phyloP scores from a whole-genome alignment of 1,140 invertebrate genomes.

The Drosophila mayri region DNA sequence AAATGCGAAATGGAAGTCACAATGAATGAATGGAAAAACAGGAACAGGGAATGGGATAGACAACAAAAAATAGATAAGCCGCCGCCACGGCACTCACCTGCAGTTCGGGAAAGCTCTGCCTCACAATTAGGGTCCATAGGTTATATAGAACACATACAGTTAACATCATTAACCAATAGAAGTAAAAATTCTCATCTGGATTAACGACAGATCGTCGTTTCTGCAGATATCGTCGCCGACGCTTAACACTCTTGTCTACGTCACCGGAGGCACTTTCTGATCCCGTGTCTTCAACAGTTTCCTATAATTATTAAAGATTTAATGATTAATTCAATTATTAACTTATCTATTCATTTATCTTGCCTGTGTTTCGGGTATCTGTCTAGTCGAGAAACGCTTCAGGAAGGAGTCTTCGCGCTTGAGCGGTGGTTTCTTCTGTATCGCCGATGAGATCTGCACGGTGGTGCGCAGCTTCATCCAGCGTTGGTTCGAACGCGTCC shows the following conservation, averaged over 20 bases:
- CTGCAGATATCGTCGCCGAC: conserved; percentile 88
- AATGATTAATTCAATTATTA: too few relatives aligned
- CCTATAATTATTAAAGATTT: conserved; percentile 1
- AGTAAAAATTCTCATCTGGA: conserved; percentile 97
- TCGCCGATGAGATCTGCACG: conserved; percentile 95
- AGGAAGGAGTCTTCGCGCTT: conserved; percentile 97
- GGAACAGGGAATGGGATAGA: not conserved
- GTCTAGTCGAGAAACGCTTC: conserved; percentile 96
- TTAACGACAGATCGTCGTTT: conserved; percentile 95
- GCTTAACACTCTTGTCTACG: conserved; percentile 87
- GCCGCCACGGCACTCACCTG: conserved; percentile 86
- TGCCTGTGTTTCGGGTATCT: conserved; percentile 94
- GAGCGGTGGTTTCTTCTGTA: conserved; percentile 92
- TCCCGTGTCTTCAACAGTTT: conserved; percentile 88
- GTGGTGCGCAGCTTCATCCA: conserved; percentile 98
- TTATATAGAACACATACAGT: conserved; percentile 97
- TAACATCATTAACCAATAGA: conserved; percentile 96
- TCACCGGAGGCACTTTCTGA: conserved; percentile 88
- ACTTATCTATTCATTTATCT: conserved; percentile 55
- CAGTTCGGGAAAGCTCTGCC: conserved; percentile 96
- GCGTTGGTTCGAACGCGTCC: conserved; percentile 95
- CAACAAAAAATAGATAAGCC: not conserved
- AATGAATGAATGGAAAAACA: conserved; percentile 1
- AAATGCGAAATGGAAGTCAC: conserved; percentile 20
- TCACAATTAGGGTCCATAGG: conserved; percentile 97